Conservation (phyloP, 2,888 invertebrate species). For the Amblyjoppa fuscipennis region DNA sequence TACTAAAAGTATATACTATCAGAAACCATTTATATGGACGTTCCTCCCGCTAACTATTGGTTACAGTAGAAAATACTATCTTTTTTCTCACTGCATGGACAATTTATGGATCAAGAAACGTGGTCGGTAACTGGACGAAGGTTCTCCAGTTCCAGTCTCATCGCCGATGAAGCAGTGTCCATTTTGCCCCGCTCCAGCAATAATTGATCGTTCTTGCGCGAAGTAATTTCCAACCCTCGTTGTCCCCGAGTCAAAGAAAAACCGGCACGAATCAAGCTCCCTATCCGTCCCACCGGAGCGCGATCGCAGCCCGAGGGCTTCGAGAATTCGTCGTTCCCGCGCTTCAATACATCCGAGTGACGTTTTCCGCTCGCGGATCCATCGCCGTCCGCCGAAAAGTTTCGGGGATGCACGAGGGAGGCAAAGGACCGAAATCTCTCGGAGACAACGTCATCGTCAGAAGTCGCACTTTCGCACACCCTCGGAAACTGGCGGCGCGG, state of each 20-base stretch:
- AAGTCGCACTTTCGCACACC: slow-evolving; percentile 14
- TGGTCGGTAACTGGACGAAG: too few species aligned
- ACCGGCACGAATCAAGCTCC: neutral
- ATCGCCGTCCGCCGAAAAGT: slow-evolving; percentile 60
- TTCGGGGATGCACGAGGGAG: slow-evolving; percentile 51
- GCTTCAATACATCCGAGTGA: slow-evolving; percentile 79
- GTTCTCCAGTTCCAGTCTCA: too few species aligned
- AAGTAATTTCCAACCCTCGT: neutral
- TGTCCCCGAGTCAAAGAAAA: neutral
- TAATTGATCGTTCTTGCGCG: neutral
- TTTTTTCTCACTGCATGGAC: too few species aligned
- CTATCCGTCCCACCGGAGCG: neutral
- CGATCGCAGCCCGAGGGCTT: neutral
- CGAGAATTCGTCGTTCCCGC: slow-evolving; percentile 74
- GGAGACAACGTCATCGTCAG: slow-evolving; percentile 26
- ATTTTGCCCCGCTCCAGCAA: neutral
- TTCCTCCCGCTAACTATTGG: too few species aligned
- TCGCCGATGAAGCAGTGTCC: neutral
- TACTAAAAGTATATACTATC: too few species aligned
- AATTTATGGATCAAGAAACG: too few species aligned
- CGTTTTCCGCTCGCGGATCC: slow-evolving; percentile 71
- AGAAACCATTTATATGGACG: too few species aligned
- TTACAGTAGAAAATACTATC: too few species aligned
- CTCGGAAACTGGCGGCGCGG: slow-evolving; percentile 62
- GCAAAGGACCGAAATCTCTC: slow-evolving; percentile 77